Base-by-base conservation (phyloP, 1,140 invertebrate species). In the Rhizoglyphus robini region DNA sequence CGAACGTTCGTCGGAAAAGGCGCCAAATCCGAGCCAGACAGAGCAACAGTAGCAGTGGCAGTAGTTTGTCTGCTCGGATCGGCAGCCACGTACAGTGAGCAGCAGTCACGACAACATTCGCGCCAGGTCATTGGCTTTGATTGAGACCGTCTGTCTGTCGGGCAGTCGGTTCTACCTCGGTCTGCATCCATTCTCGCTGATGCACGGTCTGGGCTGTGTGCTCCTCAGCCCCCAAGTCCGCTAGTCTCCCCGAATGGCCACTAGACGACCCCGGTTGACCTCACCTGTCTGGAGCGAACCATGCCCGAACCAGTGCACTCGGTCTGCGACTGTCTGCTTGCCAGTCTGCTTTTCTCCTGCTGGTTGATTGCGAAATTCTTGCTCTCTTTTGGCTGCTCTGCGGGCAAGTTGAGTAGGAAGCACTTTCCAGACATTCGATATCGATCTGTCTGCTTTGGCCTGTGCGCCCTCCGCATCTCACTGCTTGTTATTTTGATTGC, bases 351-450 rank as follows among this genome's bases (percentile, higher is more conserved):
- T 46, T 46, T 46, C 41, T 46, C 41, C 41, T 46, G 41, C 15
- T 23, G 41, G 15, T 23, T 23, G 41, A 46, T 46, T 46, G 41
- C 41, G 41, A 46, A 46, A 46, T 46, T 46, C 41, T 46, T 46
- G 41, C 41, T 46, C 41, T 23, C 41, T n/a, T n/a, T n/a, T n/a
- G n/a, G n/a, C n/a, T n/a, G n/a, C n/a, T n/a, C n/a, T n/a, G n/a
- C n/a, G n/a, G n/a, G n/a, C n/a, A n/a, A n/a, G n/a, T n/a, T 20
- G 51, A 54, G 51, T 54, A 54, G 51, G 51, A 54, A 54, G 51
- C 51, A 32, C 23, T 32, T 32, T 25, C 51, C 51, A 54, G 51
- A 54, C 51, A 54, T 32, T 54, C 51, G 51, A 54, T 54, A 54
- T 54, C 51, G 51, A 54, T 54, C 51, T 54, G 51, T 54, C 51